phyloP scores from a whole-genome alignment of 2,113 vertebrate genomes.

The Sprattus sprattus region DNA sequence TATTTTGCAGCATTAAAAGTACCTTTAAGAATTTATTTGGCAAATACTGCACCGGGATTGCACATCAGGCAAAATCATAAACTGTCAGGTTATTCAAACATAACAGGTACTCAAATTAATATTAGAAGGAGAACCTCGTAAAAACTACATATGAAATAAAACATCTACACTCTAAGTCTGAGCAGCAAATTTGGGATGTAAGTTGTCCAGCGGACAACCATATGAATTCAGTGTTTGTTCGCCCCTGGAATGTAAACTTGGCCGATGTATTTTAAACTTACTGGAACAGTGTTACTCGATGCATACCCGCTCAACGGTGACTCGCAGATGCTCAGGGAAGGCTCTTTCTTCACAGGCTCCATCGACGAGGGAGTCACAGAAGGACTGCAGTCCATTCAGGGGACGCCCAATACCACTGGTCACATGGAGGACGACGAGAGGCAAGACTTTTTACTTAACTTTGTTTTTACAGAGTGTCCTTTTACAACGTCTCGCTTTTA shows the following conservation, averaged over 20 bases:
- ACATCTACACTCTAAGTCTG: background rate
- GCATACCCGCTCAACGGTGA: background rate
- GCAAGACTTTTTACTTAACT: conserved; percentile 52
- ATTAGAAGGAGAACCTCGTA: background rate
- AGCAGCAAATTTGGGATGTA: background rate
- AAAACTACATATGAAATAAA: background rate
- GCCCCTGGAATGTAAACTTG: conserved; percentile 7
- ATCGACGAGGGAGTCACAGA: conserved; percentile 85
- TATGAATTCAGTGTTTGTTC: conserved; percentile 17
- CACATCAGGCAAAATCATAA: background rate
- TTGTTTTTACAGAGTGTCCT: conserved; percentile 35
- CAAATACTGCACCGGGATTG: background rate
- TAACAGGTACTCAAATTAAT: background rate
- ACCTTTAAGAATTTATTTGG: background rate
- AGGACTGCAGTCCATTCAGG: conserved; percentile 80
- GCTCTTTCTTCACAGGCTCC: conserved; percentile 70
- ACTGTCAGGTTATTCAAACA: background rate
- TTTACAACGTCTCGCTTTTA: conserved; percentile 40
- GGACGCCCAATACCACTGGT: conserved; percentile 73
- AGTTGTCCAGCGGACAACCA: background rate
- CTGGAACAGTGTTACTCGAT: background rate
- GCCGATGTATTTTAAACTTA: conserved; percentile 18
- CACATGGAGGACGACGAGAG: conserved; percentile 83
- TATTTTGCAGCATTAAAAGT: background rate
- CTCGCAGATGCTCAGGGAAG: background rate